Evolutionary conservation across 2,888 invertebrate genomes (phyloP).

Genomic region (Caenorhabditis japonica): DNA sequence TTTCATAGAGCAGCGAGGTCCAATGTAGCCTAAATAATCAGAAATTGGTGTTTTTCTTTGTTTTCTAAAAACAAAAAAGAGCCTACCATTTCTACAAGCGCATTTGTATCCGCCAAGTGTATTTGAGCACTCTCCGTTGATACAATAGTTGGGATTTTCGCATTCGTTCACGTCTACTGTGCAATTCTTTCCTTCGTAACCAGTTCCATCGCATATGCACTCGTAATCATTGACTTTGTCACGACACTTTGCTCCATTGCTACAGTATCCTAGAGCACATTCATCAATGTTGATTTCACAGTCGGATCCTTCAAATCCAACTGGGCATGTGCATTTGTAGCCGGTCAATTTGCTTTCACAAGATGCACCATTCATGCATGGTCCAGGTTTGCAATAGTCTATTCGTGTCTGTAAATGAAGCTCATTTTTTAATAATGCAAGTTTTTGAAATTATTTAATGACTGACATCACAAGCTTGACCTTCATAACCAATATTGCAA

Average conservation of each 20-base stretch:
- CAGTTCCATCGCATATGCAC: slow-evolving; percentile 71
- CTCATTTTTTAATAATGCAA: no score
- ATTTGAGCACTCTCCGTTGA: slow-evolving; percentile 72
- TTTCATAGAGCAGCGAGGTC: slow-evolving; percentile 62
- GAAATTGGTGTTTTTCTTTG: no score
- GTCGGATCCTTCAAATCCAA: slow-evolving; percentile 69
- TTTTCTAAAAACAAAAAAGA: no score
- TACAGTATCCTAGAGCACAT: slow-evolving; percentile 67
- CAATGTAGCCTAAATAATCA: slow-evolving; percentile 55
- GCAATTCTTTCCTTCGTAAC: slow-evolving; percentile 70
- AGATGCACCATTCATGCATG: slow-evolving; percentile 82
- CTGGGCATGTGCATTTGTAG: slow-evolving; percentile 67
- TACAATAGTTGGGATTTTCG: slow-evolving; percentile 59
- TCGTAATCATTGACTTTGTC: slow-evolving; percentile 74
- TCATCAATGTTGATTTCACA: slow-evolving; percentile 75
- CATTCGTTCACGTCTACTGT: slow-evolving; percentile 74
- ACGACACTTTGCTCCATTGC: slow-evolving; percentile 66
- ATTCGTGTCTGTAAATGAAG: slow-evolving; percentile 70
- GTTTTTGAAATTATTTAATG: no score
- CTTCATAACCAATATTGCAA: slow-evolving; percentile 65
- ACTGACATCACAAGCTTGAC: slow-evolving; percentile 59
- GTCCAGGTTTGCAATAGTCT: slow-evolving; percentile 66
- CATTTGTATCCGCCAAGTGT: slow-evolving; percentile 71
- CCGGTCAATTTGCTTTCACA: slow-evolving; percentile 86
- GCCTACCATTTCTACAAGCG: slow-evolving; percentile 60